Evolutionary conservation across 2,888 invertebrate genomes (phyloP).

Genomic region (Cerastoderma edule): DNA sequence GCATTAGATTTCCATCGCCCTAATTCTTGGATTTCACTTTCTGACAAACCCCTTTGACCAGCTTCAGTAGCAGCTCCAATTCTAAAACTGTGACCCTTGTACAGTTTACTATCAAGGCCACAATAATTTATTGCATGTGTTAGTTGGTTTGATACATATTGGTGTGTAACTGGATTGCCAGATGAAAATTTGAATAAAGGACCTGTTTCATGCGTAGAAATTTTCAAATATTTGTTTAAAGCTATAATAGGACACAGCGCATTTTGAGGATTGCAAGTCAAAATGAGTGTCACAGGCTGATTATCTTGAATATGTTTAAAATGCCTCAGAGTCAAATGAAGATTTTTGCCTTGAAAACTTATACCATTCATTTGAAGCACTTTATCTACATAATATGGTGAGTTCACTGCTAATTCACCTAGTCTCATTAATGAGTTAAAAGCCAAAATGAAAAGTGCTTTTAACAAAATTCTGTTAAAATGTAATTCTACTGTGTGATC

Average conservation of each 20-base stretch:
- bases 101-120: neutral
- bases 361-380: neutral
- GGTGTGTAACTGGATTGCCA: neutral
- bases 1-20: constrained; percentile 13
- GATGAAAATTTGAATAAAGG: constrained; percentile 9
- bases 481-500: neutral
- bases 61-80: constrained; percentile 27
- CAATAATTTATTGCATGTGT: neutral
- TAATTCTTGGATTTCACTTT: neutral
- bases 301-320: too few species aligned
- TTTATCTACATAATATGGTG: too few species aligned
- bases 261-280: neutral
- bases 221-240: neutral
- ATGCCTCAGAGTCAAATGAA: neutral
- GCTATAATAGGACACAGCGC: neutral
- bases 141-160: neutral
- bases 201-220: neutral
- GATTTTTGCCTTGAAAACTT: neutral
- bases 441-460: neutral
- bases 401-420: constrained; percentile 2
- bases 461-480: neutral
- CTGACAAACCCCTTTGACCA: neutral
- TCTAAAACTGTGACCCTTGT: constrained; percentile 16
- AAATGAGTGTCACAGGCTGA: neutral
- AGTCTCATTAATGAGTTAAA: constrained; percentile 5